Base-by-base conservation (phyloP, 2,113 vertebrate genomes). In the Trichomycterus rosablanca region DNA sequence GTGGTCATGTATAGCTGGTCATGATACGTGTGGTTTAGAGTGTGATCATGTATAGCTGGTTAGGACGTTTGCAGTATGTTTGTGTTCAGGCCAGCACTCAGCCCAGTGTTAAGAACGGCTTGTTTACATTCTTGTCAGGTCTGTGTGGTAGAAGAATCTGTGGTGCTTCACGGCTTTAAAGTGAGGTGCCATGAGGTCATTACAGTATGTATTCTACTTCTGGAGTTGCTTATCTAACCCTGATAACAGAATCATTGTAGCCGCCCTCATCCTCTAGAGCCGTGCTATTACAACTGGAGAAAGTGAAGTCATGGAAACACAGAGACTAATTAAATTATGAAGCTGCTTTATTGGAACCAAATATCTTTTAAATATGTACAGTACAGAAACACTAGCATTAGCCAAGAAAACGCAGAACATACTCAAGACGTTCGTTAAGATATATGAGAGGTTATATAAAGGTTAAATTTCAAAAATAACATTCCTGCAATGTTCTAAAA, bases 101-200 rank as follows among this genome's bases (percentile, higher is more conserved):
- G 35, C 39, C 19, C 30, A 49, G 67, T 70, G 68, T 57, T 66
- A 68, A 70, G 63, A 51, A 69, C 63, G 49, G 32, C 51, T 44
- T 70, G 71, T 78, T 76, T 66, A 72, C 52, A 59, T 68, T 76
- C 59, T 65, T 32, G 39, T 68, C 51, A 52, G 60, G 61, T 46
- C 65, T 45, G 52, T 68, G 30, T 14, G 23, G 59, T 59, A 54
- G 59, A 60, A 64, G 20, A 50, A 58, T 63, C 74, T 72, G 68
- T 22, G 51, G 68, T 62, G 66, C 61, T 49, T 44, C 63, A 72
- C 55, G 67, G 63, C 57, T 68, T 55, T 56, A 74, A 53, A 69
- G 68, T 63, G 67, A 52, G 40, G 40, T 61, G 65, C 64, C 49
- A 67, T 37, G 30, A 53, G 58, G 63, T 71, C 68, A 66, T 70